Base-by-base conservation (phyloP, 2,113 vertebrate genomes). In the Sander lucioperca region DNA sequence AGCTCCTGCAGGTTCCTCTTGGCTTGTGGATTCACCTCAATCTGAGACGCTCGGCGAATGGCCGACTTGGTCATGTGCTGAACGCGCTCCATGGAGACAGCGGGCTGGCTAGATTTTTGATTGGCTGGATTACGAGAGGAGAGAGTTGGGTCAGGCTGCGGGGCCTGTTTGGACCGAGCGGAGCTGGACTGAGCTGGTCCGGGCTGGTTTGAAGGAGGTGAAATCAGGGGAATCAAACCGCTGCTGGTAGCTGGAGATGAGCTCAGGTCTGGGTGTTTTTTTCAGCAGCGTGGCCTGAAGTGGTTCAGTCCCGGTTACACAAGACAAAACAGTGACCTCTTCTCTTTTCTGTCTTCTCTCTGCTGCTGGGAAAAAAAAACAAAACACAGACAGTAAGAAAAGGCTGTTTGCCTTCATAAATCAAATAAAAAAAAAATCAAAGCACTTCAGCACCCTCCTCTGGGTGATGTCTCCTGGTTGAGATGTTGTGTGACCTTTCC, bases 1-100 rank as follows among this genome's bases (percentile, higher is more conserved):
- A 99, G 97, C 94, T 99, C 97, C 94, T 99, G 98, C 88, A 99
- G 94, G 90, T 97, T 99, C 94, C 96, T 97, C 69, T 97, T 97
- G 87, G 96, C 95, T 91, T 99, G 97, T 27, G 97, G 98, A 62
- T 95, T 97, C 93, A 99, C 95, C 95, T 99, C 98, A 92, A 99
- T 98, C 91, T 95, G 79, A 85, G 98, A 99, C 79, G 98, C 98
- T 93, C 98, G 97, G 92, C 98, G 95, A 82, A 99, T 96, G 84
- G 98, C 98, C 6, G 97, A 96, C 90, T 98, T 98, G 81, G 98
- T 98, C 86, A 99, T 97, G 91, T 99, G 95, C 89, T 99, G 97
- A 56, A 99, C 97, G 77, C 98, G 98, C 95, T 99, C 98, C 98
- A 99, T 99, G 86, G 68, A 6, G 75, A 21, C 25, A 11, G 25